Conservation (phyloP, 2,113 vertebrate species). For the Crypturellus undulatus region DNA sequence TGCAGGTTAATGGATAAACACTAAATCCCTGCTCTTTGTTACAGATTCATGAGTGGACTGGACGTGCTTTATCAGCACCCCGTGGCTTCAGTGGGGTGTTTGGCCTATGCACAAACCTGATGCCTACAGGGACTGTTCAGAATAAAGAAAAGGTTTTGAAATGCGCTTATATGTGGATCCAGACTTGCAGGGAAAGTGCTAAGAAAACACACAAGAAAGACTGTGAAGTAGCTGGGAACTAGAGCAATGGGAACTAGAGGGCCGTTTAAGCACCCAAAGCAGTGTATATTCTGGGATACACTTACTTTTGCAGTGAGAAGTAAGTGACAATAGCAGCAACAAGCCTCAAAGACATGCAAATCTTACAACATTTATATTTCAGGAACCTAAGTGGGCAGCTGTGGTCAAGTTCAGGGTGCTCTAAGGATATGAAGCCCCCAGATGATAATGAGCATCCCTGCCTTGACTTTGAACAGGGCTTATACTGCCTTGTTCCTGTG, state of each 20-base stretch:
- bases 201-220: neutral
- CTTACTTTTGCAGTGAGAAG: neutral
- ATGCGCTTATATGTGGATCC: neutral
- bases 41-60: neutral
- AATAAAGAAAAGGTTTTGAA: neutral
- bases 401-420: neutral
- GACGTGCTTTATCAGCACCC: neutral
- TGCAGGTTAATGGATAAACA: neutral
- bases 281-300: neutral
- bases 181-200: neutral
- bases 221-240: neutral
- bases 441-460: neutral
- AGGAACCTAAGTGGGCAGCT: neutral
- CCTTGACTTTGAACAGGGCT: neutral
- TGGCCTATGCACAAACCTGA: neutral
- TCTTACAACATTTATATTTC: neutral
- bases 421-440: neutral
- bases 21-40: neutral
- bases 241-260: neutral
- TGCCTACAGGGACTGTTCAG: neutral
- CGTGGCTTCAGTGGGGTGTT: neutral
- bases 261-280: neutral
- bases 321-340: neutral
- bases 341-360: neutral
- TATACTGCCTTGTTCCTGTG: neutral